Conservation (phyloP, 2,797 vertebrate species). For the Columba guinea region DNA sequence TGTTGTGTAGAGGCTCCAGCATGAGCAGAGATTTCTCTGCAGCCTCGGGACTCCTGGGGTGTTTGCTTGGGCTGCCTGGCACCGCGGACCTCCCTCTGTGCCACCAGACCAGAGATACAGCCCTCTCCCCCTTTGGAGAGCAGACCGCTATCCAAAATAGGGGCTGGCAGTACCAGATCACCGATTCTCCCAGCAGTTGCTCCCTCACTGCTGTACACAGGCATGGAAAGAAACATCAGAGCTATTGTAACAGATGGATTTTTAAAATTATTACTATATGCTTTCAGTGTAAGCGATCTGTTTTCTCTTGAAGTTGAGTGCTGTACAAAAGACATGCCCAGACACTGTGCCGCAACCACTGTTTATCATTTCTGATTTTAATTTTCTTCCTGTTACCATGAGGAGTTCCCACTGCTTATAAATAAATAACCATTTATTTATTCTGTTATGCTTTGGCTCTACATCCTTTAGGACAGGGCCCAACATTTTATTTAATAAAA, state of each 20-base stretch:
- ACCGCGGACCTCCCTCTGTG: not conserved
- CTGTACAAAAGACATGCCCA: not conserved
- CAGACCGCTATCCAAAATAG: not conserved
- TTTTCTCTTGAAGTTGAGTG: not conserved
- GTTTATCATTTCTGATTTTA: not conserved
- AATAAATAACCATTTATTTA: constrained; percentile 13
- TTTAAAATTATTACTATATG: not conserved
- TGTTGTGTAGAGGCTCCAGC: not conserved
- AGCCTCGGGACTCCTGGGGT: accelerated
- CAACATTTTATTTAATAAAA: not conserved
- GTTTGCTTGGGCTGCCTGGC: not conserved
- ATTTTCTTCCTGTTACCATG: constrained; percentile 13
- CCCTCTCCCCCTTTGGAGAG: not conserved
- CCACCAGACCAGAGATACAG: not conserved
- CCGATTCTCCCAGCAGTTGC: not conserved
- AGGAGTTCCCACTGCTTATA: not conserved
- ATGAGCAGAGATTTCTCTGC: not conserved
- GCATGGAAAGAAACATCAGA: not conserved
- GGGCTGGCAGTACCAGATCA: not conserved
- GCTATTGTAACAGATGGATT: not conserved
- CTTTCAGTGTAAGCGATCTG: not conserved
- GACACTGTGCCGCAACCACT: not conserved
- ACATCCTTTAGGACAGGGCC: not conserved
- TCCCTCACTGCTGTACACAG: not conserved
- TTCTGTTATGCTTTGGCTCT: not conserved